A percentile compares a stretch with the other conserved stretches of the same genome.
These are phyloP conservation scores for Lepidonotus clava DNA, from an alignment of 2,888 invertebrate genomes.

Conservation along the genomic window DNA sequence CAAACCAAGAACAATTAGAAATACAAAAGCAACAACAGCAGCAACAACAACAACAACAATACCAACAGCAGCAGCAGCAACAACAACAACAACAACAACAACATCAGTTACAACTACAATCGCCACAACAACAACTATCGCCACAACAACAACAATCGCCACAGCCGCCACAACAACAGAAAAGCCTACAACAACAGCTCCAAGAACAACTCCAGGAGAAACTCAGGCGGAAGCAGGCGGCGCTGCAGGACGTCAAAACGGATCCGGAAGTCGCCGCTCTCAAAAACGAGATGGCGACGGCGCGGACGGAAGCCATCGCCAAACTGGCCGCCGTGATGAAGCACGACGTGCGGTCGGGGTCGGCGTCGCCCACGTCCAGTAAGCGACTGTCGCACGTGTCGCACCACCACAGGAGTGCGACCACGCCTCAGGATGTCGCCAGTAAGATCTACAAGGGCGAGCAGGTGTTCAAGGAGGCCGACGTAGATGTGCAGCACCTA, in stretches of 20 bases:
- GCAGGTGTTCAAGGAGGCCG: conserved; percentile 67
- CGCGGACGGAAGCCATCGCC: conserved; percentile 33
- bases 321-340: conserved; percentile 35
- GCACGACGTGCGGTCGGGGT: not conserved
- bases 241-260: conserved; percentile 28
- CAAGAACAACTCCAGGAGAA: conserved; percentile 47
- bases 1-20: not conserved
- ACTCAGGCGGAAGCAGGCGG: conserved; percentile 14
- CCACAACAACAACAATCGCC: not conserved
- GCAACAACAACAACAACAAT: conserved; percentile 1
- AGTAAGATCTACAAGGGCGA: conserved; percentile 59
- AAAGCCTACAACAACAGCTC: conserved; percentile 42
- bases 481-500: conserved; percentile 78
- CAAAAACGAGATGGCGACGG: conserved; percentile 40
- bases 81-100: conserved; percentile 25
- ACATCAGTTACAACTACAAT: not conserved
- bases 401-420: not conserved
- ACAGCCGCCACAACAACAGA: conserved; percentile 31
- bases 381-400: conserved; percentile 20
- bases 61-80: not conserved
- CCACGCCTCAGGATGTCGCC: conserved; percentile 32
- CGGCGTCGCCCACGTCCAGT: not conserved
- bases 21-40: not conserved
- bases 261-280: conserved; percentile 33
- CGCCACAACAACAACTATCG: not conserved